phyloP scores from a whole-genome alignment of 2,888 invertebrate species.

The Mythimna albipuncta region DNA sequence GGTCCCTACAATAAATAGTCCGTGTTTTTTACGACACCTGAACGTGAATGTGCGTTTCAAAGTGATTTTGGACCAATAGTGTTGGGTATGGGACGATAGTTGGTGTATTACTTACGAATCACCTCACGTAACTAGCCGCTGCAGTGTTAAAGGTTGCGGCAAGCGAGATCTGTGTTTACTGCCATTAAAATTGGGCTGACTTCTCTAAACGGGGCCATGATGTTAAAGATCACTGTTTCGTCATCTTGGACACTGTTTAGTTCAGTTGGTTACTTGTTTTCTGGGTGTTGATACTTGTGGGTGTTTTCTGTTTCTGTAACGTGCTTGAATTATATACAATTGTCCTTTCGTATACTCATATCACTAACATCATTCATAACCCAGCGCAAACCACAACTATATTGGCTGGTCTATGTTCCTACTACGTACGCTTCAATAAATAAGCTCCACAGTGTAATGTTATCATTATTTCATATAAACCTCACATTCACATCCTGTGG shows the following conservation, averaged over 20 bases:
- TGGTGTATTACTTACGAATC: slow-evolving; percentile 64
- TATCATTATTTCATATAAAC: slow-evolving; percentile 67
- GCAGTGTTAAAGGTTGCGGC: slow-evolving; percentile 57
- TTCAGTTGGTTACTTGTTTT: slow-evolving; percentile 28
- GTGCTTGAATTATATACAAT: not conserved
- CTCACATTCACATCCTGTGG: slow-evolving; percentile 60
- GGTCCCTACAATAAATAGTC: slow-evolving; percentile 84
- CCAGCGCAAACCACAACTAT: slow-evolving; percentile 10
- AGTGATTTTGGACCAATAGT: slow-evolving; percentile 79
- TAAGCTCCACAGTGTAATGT: slow-evolving; percentile 48
- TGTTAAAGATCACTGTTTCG: slow-evolving; percentile 54
- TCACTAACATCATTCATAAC: not conserved
- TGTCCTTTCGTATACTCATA: not conserved
- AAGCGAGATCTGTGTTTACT: slow-evolving; percentile 60
- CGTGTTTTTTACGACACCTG: slow-evolving; percentile 83
- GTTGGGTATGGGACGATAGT: slow-evolving; percentile 67
- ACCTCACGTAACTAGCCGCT: slow-evolving; percentile 57
- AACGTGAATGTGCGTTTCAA: slow-evolving; percentile 77
- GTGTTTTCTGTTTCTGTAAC: not conserved
- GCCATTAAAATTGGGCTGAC: slow-evolving; percentile 68
- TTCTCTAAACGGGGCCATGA: slow-evolving; percentile 63
- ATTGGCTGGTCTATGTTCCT: slow-evolving; percentile 16
- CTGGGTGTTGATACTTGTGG: not conserved
- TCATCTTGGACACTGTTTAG: slow-evolving; percentile 42
- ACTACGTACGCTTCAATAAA: slow-evolving; percentile 48